These are phyloP conservation scores for Pyrrhia umbra DNA, from an alignment of 2,888 invertebrate genomes.

Conservation along the genomic window DNA sequence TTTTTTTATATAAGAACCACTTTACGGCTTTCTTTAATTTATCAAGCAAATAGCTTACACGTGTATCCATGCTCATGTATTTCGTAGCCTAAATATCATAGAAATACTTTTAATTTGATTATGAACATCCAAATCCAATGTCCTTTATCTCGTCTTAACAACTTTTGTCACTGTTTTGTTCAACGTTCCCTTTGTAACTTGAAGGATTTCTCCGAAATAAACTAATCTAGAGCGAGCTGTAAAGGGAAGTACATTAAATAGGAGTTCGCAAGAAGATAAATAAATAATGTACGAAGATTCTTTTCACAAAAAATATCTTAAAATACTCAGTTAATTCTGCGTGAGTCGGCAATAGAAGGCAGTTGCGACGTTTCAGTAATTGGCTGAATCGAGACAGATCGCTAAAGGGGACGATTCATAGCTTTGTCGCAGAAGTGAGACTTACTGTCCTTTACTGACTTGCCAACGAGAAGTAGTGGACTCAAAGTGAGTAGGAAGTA, in stretches of 20 bases:
- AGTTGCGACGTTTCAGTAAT: slow-evolving; percentile 73
- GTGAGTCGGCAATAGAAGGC: slow-evolving; percentile 46
- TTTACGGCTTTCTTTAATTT: background rate
- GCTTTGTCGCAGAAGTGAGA: slow-evolving; percentile 82
- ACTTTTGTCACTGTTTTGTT: slow-evolving; percentile 45
- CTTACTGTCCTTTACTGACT: slow-evolving; percentile 75
- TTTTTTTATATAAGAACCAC: background rate
- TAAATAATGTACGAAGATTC: slow-evolving; percentile 35
- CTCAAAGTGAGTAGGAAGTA: slow-evolving; percentile 67
- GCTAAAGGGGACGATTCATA: slow-evolving; percentile 75
- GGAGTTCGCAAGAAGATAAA: slow-evolving; percentile 42
- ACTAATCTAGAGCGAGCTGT: slow-evolving; percentile 52
- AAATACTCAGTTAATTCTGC: slow-evolving; percentile 42
- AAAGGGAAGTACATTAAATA: slow-evolving; percentile 50
- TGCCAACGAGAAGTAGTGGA: slow-evolving; percentile 62
- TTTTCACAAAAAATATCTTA: slow-evolving; percentile 28
- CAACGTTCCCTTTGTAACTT: slow-evolving; percentile 47
- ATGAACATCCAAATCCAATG: slow-evolving; percentile 34
- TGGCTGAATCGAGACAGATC: slow-evolving; percentile 68
- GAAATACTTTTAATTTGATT: slow-evolving; percentile 50
- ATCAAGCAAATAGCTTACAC: slow-evolving; percentile 4
- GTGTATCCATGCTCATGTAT: slow-evolving; percentile 4
- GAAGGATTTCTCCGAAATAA: slow-evolving; percentile 58
- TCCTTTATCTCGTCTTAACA: slow-evolving; percentile 31
- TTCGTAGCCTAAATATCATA: slow-evolving; percentile 10